These are phyloP conservation scores for Pediacus dermestoides DNA, from an alignment of 2,888 invertebrate genomes.

Conservation along the genomic window DNA sequence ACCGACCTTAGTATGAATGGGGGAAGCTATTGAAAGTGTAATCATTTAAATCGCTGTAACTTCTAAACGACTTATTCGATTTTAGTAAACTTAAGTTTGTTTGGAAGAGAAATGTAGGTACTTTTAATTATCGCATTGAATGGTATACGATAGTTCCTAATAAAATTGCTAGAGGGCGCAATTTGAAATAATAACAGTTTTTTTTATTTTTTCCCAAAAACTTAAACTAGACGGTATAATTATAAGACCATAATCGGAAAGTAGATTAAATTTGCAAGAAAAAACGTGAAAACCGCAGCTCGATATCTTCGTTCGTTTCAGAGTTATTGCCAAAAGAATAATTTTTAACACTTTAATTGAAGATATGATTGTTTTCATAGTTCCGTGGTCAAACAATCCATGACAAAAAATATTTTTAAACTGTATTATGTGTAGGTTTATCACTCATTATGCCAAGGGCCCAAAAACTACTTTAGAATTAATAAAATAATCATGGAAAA, in stretches of 20 bases:
- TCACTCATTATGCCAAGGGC: too few species aligned
- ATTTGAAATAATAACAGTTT: too few species aligned
- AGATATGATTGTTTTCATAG: too few species aligned
- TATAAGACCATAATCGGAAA: conserved; percentile 4
- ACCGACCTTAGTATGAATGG: too few species aligned
- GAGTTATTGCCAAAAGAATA: too few species aligned
- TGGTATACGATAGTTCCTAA: background rate
- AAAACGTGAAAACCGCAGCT: conserved; percentile 4
- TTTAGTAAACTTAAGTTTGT: background rate
- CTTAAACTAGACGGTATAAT: conserved; percentile 4
- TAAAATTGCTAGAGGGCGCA: conserved; percentile 6
- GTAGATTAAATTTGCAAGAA: conserved; percentile 1
- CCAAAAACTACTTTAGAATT: too few species aligned
- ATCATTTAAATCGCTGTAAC: conserved; percentile 3
- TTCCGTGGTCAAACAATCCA: too few species aligned
- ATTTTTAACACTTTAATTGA: too few species aligned
- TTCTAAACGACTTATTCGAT: conserved; percentile 6
- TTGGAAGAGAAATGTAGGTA: conserved; percentile 4
- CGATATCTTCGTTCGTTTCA: conserved; percentile 3
- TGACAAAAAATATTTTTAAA: too few species aligned
- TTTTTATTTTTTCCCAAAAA: too few species aligned
- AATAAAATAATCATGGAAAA: too few species aligned
- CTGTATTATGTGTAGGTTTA: too few species aligned
- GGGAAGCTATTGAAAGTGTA: conserved; percentile 6
- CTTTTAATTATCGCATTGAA: conserved; percentile 2